phyloP scores from a whole-genome alignment of 1,140 invertebrate genomes.

The Ceratina calcarata region DNA sequence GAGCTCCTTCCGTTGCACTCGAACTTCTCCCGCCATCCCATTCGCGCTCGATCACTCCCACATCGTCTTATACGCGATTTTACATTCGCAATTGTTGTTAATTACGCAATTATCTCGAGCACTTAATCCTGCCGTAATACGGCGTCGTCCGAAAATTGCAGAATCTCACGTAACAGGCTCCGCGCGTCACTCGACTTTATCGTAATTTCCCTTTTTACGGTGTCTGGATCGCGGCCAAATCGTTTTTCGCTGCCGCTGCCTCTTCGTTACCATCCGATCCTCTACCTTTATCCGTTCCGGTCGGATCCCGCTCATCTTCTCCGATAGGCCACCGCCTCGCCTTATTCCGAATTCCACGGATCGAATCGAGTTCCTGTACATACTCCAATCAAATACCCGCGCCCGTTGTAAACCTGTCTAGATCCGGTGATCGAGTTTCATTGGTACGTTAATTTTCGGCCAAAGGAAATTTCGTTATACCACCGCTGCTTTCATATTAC shows the following conservation, averaged over 20 bases:
- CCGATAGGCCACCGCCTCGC: not conserved
- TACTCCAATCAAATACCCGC: not conserved
- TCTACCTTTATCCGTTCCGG: not conserved
- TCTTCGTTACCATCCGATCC: not conserved
- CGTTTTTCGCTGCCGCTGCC: not conserved
- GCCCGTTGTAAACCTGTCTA: not conserved
- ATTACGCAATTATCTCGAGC: constrained; percentile 31
- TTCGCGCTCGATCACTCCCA: too few relatives aligned
- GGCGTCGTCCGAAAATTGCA: constrained; percentile 29
- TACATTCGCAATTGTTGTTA: constrained; percentile 14
- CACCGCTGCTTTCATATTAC: not conserved
- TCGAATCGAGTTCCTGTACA: constrained; percentile 2
- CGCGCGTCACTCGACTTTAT: constrained; percentile 4
- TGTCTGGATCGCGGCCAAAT: constrained; percentile 39
- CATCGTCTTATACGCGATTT: not conserved
- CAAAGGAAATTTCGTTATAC: too few relatives aligned
- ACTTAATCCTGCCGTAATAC: constrained; percentile 30
- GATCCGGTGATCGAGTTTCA: not conserved
- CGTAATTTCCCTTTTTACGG: constrained; percentile 40
- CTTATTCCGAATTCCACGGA: not conserved
- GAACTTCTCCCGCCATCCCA: too few relatives aligned
- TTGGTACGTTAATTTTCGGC: not conserved
- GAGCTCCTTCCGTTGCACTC: too few relatives aligned
- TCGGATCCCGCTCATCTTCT: not conserved
- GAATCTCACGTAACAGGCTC: constrained; percentile 38